Evolutionary conservation across 2,888 invertebrate species (phyloP).

Genomic region (Spisula solida): DNA sequence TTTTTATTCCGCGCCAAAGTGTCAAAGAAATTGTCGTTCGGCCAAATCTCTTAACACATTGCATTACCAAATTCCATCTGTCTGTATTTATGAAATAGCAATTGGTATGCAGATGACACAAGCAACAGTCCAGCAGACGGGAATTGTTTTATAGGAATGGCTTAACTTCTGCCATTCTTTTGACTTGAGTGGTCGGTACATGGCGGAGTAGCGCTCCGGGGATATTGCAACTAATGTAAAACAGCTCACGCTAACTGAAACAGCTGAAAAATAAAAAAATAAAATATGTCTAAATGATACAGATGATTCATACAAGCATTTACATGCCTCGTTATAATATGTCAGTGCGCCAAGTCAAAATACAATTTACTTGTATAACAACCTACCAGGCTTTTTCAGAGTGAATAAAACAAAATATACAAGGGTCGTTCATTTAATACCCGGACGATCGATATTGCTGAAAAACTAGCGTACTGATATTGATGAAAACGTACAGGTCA

Average conservation of each 20-base stretch:
- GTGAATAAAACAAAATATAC: too few relatives aligned
- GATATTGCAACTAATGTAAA: constrained; percentile 94
- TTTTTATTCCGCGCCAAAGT: constrained; percentile 87
- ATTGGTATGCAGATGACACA: too few relatives aligned
- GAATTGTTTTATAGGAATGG: too few relatives aligned
- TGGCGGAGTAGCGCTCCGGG: constrained; percentile 93
- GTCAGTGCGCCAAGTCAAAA: too few relatives aligned
- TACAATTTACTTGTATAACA: background rate
- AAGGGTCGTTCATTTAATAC: too few relatives aligned
- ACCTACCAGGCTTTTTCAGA: too few relatives aligned
- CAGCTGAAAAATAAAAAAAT: constrained; percentile 89
- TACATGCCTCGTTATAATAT: too few relatives aligned
- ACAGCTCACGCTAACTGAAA: constrained; percentile 92
- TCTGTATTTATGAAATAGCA: constrained; percentile 70
- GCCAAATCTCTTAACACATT: constrained; percentile 80
- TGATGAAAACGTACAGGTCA: too few relatives aligned
- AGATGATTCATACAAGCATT: too few relatives aligned
- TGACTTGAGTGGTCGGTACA: constrained; percentile 92
- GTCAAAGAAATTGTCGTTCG: constrained; percentile 85
- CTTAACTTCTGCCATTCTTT: constrained; percentile 86
- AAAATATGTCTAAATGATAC: background rate
- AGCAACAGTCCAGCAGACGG: too few relatives aligned
- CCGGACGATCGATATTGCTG: too few relatives aligned
- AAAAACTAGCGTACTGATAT: too few relatives aligned
- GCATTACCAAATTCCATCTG: constrained; percentile 49